Percentiles rank a stretch among this genome's conserved stretches.
phyloP scores from a whole-genome alignment of 1,140 invertebrate species.

The Bradynema listronoti region DNA sequence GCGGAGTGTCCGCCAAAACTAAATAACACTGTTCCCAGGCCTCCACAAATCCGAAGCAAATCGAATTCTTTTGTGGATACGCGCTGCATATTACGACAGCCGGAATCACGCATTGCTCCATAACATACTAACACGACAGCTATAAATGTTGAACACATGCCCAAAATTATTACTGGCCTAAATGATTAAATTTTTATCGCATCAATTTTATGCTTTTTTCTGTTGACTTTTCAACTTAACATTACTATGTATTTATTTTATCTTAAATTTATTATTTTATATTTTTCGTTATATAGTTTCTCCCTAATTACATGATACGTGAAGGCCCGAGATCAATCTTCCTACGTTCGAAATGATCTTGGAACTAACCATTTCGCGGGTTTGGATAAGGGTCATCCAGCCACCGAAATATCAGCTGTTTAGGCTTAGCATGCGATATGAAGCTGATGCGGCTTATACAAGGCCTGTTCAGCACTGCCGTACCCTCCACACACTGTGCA shows the following conservation, averaged over 20 bases:
- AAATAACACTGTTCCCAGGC: too few species aligned
- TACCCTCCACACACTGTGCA: background rate
- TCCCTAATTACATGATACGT: background rate
- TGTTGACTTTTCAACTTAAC: background rate
- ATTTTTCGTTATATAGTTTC: too few species aligned
- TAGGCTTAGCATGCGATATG: too few species aligned
- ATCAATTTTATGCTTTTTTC: background rate
- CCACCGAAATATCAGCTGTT: too few species aligned
- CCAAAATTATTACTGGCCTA: conserved; percentile 57
- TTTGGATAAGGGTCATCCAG: too few species aligned
- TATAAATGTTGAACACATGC: conserved; percentile 1
- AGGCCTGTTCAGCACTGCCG: background rate
- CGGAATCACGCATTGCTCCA: conserved; percentile 22
- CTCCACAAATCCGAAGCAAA: too few species aligned
- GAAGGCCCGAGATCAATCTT: background rate
- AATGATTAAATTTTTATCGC: background rate
- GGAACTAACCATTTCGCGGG: background rate
- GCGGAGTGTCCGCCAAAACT: too few species aligned
- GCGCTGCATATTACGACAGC: too few species aligned
- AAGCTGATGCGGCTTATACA: too few species aligned
- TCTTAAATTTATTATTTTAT: background rate
- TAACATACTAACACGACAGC: conserved; percentile 44
- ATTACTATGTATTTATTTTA: background rate
- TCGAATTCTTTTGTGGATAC: too few species aligned
- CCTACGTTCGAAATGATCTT: background rate